These are phyloP conservation scores for Euura lappo DNA, from an alignment of 1,140 invertebrate genomes.

Conservation along the genomic window DNA sequence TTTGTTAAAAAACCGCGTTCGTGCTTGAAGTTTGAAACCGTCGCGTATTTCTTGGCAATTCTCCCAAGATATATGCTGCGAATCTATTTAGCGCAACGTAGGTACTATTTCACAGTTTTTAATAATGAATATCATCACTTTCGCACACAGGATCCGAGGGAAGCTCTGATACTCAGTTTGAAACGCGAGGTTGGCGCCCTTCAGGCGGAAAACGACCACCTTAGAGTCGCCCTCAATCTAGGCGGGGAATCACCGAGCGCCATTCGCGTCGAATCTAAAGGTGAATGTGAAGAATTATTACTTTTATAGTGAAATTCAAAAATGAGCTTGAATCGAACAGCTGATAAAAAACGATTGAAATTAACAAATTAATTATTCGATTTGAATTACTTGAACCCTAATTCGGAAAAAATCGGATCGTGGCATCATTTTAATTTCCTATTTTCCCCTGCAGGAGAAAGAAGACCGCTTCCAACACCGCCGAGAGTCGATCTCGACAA, in stretches of 20 bases:
- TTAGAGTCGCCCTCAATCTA: constrained; percentile 75
- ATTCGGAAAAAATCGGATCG: background rate
- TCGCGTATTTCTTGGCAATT: no score
- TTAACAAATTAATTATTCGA: no score
- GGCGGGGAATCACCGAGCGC: constrained; percentile 31
- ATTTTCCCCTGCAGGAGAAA: constrained; percentile 32
- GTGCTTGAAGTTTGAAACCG: no score
- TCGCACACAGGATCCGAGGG: constrained; percentile 81
- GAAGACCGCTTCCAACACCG: constrained; percentile 49
- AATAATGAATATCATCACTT: background rate
- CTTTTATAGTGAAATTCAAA: background rate
- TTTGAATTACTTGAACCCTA: background rate
- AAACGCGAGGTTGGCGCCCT: constrained; percentile 88
- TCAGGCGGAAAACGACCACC: constrained; percentile 90
- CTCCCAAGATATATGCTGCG: no score
- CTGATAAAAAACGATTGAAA: no score
- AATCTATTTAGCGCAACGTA: no score
- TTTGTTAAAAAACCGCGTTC: background rate
- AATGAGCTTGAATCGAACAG: constrained; percentile 33
- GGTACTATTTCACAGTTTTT: constrained; percentile 1
- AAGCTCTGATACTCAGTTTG: constrained; percentile 87
- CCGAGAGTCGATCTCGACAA: constrained; percentile 74
- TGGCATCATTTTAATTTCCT: background rate
- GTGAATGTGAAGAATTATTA: constrained; percentile 17
- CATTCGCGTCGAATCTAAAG: constrained; percentile 36